These are phyloP conservation scores for Thamnaconus septentrionalis DNA, from an alignment of 2,113 vertebrate genomes.

Conservation along the genomic window DNA sequence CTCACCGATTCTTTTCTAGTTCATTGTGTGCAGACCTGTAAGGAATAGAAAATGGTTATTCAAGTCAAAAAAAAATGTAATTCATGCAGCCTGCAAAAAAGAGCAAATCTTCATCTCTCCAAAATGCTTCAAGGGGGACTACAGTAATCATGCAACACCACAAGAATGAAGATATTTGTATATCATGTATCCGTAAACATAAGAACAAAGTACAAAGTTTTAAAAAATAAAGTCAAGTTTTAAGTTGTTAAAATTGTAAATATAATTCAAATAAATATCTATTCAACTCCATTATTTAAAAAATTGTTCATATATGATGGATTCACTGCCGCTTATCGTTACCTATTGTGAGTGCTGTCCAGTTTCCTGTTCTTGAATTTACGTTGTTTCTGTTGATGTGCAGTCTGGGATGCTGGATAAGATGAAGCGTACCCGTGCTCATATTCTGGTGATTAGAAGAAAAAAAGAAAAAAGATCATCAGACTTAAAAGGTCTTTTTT, in stretches of 20 bases:
- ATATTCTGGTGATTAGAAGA: constrained; percentile 77
- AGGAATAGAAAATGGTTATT: too few species aligned
- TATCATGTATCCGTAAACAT: too few species aligned
- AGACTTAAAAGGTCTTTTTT: constrained; percentile 1
- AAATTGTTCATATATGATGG: too few species aligned
- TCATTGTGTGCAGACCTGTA: constrained; percentile 94
- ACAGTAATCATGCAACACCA: neutral
- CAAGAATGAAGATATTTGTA: too few species aligned
- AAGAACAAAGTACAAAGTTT: too few species aligned
- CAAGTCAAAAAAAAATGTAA: neutral
- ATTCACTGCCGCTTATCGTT: too few species aligned
- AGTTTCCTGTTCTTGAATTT: constrained; percentile 86
- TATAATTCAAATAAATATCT: too few species aligned
- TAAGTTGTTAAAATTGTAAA: too few species aligned
- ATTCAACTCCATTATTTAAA: neutral
- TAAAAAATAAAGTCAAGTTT: too few species aligned
- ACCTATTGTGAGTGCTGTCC: constrained; percentile 75
- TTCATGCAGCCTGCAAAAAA: neutral
- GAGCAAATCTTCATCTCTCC: neutral
- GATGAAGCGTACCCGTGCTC: constrained; percentile 93
- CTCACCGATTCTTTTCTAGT: constrained; percentile 96
- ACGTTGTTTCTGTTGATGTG: constrained; percentile 82
- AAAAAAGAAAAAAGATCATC: constrained; percentile 16
- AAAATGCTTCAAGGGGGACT: neutral
- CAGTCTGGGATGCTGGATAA: constrained; percentile 80